Base-by-base conservation (phyloP, 2,113 vertebrate species). In the Engraulis encrasicolus region DNA sequence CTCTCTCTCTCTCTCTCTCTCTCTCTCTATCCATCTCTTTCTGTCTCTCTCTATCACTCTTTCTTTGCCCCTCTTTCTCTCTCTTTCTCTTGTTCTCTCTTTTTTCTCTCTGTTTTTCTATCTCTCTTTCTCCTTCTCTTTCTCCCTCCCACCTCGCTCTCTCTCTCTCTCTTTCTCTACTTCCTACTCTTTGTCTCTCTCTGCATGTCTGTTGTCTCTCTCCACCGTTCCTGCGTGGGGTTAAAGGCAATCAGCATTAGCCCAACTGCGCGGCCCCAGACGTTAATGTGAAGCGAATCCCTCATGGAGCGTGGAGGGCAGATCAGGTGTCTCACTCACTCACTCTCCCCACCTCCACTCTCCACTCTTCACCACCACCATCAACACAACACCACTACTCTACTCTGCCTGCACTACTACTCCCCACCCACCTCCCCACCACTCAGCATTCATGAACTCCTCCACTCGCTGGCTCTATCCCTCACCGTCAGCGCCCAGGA, bases 191-290 rank as follows among this genome's bases (percentile, higher is more conserved):
- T 9, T 45, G 4, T 45, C 9, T 45, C 40, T 45, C 40, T 45
- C 40, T 45, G 4, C 9, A 3, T 45, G 4, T 45, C 40, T 9
- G 45, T 83, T 61, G 80, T 79, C 86, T 50, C 71, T 45, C n/a
- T 58, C 37, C 50, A 80, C 84, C 80, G 45, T 86, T n/a, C 54
- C 50, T 78, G 58, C 83, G 49, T 61, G 34, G 85, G 81, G 82
- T 87, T 83, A 84, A 85, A 90, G 66, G 79, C 84, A 80, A 82
- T 83, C 83, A 74, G 58, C 58, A 52, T 90, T 87, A 87, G 85
- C 87, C n/a, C 78, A 80, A 86, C 81, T 80, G 66, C 84, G 40
- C 78, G 83, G 78, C 58, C 61, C 15, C 74, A 82, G 82, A 88
- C 82, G 31, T 84, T 87, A 87, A 87, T 81, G 83, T 58, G 81